Conservation (phyloP, 2,113 vertebrate species). For the Rhodinocichla rosea region DNA sequence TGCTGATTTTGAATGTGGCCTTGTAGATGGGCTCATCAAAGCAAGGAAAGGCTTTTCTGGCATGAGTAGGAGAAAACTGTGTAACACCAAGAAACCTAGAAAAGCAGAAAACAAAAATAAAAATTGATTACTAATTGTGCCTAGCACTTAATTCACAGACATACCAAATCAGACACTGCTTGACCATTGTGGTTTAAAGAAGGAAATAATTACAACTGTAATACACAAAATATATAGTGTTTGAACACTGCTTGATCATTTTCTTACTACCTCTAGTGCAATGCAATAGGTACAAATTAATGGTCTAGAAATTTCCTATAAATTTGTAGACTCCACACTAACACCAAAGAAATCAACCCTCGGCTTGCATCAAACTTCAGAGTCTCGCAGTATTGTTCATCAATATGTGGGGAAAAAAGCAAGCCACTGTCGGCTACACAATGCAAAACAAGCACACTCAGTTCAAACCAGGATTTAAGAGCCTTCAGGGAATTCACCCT, state of each 20-base stretch:
- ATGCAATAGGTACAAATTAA: background rate
- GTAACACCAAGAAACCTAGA: conserved; percentile 91
- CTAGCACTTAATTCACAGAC: background rate
- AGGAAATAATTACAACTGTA: background rate
- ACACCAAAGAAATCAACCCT: background rate
- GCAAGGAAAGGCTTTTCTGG: conserved; percentile 97
- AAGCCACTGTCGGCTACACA: background rate
- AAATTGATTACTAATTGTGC: background rate
- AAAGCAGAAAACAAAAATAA: background rate
- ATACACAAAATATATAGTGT: background rate
- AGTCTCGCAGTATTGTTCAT: background rate
- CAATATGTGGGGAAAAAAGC: background rate
- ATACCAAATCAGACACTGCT: background rate
- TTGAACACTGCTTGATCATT: background rate
- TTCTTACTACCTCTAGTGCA: background rate
- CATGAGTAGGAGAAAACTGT: conserved; percentile 95
- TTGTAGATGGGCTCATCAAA: conserved; percentile 99
- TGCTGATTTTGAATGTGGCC: conserved; percentile 92
- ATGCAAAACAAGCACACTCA: background rate
- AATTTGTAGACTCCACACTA: background rate
- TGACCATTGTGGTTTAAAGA: background rate
- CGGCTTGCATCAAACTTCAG: background rate
- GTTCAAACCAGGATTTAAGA: background rate
- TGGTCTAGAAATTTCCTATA: background rate
- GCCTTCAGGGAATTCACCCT: background rate